Base-by-base conservation (phyloP, 2,888 invertebrate species). In the Drosophila nr. medialis region DNA sequence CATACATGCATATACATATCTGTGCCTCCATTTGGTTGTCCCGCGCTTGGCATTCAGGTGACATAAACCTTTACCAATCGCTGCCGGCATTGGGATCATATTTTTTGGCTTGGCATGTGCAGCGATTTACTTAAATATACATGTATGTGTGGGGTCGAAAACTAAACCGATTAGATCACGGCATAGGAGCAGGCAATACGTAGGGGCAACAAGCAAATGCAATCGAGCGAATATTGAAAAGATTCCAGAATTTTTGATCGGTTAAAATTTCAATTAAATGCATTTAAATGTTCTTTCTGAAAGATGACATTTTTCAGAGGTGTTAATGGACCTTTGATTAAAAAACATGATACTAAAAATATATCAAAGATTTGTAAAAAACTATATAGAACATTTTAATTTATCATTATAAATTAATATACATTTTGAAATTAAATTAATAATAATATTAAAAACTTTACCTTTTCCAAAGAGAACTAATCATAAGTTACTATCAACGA, bases 121-220 rank as follows among this genome's bases (percentile, higher is more conserved):
- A 78, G 15, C 71, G 62, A 48, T 69, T 59, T 36, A 34, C 38
- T 38, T 27, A 5, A 7, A n/a, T n/a, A 30, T 32, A 32, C 11
- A 32, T 30, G 34, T 61, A 51, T 80, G 72, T 82, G 85, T 68
- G 82, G 53, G 62, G 42, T 64, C 62, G 54, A 45, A 51, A 40
- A 38, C 64, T 75, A 83, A 86, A 62, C 79, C 80, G 84, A 75
- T 84, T 81, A 76, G 66, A 64, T 65, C 51, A 55, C 50, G 74
- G 56, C 77, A 59, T 53, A 58, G 66, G 55, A 34, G 36, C 34
- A 24, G 40, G 29, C n/a, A 58, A 40, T 48, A 36, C 36, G 38
- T 36, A 66, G 67, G 64, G 50, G 61, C 40, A 65, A 55, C 62
- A n/a, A 27, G 42, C 42, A 32, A 32, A 70, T 70, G 45, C 54